phyloP scores from a whole-genome alignment of 2,888 invertebrate genomes.

The Brachyopa scutellaris region DNA sequence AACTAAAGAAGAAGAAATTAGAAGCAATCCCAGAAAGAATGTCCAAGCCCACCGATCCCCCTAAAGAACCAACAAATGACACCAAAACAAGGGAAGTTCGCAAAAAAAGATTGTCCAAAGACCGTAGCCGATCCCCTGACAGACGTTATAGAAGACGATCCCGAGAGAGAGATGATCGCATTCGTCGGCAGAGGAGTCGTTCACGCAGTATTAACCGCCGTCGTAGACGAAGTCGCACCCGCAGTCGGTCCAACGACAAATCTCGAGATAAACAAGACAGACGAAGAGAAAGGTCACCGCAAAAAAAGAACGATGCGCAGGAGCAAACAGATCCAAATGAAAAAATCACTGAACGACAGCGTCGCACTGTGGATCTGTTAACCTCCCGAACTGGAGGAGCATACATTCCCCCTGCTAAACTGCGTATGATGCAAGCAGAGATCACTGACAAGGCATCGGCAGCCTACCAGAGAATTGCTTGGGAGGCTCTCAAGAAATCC shows the following conservation, averaged over 20 bases:
- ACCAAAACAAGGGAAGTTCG: slow-evolving; percentile 5
- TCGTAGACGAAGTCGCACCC: slow-evolving; percentile 70
- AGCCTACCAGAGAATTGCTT: slow-evolving; percentile 97
- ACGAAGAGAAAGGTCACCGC: slow-evolving; percentile 4
- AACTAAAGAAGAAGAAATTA: slow-evolving; percentile 31
- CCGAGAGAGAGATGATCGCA: slow-evolving; percentile 38
- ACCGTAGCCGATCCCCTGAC: slow-evolving; percentile 25
- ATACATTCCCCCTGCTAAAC: slow-evolving; percentile 98
- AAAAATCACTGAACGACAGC: slow-evolving; percentile 79
- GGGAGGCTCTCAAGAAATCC: slow-evolving; percentile 99
- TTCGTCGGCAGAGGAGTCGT: slow-evolving; percentile 25
- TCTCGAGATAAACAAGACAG: slow-evolving; percentile 6
- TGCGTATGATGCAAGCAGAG: slow-evolving; percentile 96
- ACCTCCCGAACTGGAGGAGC: slow-evolving; percentile 95
- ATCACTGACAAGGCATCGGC: slow-evolving; percentile 97
- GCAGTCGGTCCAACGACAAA: slow-evolving; percentile 49
- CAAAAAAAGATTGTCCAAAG: slow-evolving; percentile 10
- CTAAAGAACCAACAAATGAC: not conserved
- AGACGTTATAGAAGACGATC: slow-evolving; percentile 28
- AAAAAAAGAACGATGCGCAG: slow-evolving; percentile 75
- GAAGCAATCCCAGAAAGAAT: not conserved
- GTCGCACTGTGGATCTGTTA: slow-evolving; percentile 85
- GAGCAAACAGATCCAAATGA: slow-evolving; percentile 76
- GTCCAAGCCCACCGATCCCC: not conserved
- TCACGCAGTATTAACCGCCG: slow-evolving; percentile 58